phyloP scores from a whole-genome alignment of 2,113 vertebrate species.

The Cochlearius cochlearius region DNA sequence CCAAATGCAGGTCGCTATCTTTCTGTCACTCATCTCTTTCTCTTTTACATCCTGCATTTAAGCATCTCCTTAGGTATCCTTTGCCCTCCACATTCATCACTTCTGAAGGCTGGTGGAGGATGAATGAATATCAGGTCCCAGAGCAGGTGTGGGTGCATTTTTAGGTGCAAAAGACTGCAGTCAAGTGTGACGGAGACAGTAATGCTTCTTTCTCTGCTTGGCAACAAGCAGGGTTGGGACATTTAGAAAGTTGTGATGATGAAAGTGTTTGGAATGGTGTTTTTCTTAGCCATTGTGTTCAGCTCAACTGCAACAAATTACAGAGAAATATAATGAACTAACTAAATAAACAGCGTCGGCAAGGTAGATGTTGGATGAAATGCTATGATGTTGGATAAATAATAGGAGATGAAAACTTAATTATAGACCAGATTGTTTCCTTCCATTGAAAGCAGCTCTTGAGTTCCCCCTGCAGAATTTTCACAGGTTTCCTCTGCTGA shows the following conservation, averaged over 20 bases:
- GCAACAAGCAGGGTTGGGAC: slow-evolving; percentile 27
- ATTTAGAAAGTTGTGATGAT: slow-evolving; percentile 64
- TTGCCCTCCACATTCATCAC: neutral
- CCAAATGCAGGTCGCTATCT: neutral
- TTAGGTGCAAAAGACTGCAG: slow-evolving; percentile 2
- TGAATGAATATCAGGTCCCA: neutral
- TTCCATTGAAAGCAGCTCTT: slow-evolving; percentile 31
- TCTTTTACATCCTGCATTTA: neutral
- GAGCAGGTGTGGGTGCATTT: neutral
- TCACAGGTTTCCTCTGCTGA: slow-evolving; percentile 1
- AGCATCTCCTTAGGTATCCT: neutral
- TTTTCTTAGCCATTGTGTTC: slow-evolving; percentile 56
- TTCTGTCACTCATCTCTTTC: slow-evolving; percentile 4
- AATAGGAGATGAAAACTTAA: slow-evolving; percentile 67
- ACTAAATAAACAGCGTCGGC: slow-evolving; percentile 63
- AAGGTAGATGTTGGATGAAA: slow-evolving; percentile 61
- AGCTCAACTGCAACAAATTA: slow-evolving; percentile 53
- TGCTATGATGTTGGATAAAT: slow-evolving; percentile 48
- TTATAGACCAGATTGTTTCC: slow-evolving; percentile 38
- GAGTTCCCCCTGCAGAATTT: slow-evolving; percentile 62
- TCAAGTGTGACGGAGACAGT: slow-evolving; percentile 23
- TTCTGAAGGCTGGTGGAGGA: neutral
- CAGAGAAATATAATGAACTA: slow-evolving; percentile 63
- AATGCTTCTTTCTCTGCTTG: slow-evolving; percentile 8
- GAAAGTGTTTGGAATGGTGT: slow-evolving; percentile 66